phyloP scores from a whole-genome alignment of 2,888 invertebrate genomes.

The Deilephila porcellus region DNA sequence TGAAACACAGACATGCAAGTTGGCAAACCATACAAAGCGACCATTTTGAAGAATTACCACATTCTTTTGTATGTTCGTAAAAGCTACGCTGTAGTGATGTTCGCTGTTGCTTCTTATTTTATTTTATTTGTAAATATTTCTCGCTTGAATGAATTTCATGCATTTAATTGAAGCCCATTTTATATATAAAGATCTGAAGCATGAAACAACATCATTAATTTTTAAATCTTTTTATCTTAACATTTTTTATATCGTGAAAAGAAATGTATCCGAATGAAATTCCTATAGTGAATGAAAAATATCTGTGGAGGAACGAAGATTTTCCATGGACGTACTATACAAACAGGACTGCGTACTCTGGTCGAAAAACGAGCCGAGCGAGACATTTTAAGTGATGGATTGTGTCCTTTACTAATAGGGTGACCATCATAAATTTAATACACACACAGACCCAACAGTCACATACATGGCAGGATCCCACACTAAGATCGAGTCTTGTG shows the following conservation, averaged over 20 bases:
- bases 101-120: conserved; percentile 46
- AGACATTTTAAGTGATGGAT: no score
- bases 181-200: not conserved
- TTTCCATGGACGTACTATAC: no score
- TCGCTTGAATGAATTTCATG: not conserved
- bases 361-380: no score
- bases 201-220: not conserved
- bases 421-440: no score
- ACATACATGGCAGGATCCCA: no score
- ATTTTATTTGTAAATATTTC: conserved; percentile 32
- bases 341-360: no score
- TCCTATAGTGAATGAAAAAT: conserved; percentile 30
- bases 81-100: conserved; percentile 64
- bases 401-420: no score
- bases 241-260: not conserved
- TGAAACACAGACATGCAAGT: conserved; percentile 84
- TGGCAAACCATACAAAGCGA: conserved; percentile 87
- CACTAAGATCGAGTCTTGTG: no score
- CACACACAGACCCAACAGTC: no score
- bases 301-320: not conserved
- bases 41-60: conserved; percentile 91
- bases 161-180: not conserved
- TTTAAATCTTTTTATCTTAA: not conserved
- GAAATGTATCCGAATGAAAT: conserved; percentile 28
- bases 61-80: conserved; percentile 84